These are phyloP conservation scores for Petrocephalus zakoni DNA, from an alignment of 2,113 vertebrate species.

Conservation along the genomic window DNA sequence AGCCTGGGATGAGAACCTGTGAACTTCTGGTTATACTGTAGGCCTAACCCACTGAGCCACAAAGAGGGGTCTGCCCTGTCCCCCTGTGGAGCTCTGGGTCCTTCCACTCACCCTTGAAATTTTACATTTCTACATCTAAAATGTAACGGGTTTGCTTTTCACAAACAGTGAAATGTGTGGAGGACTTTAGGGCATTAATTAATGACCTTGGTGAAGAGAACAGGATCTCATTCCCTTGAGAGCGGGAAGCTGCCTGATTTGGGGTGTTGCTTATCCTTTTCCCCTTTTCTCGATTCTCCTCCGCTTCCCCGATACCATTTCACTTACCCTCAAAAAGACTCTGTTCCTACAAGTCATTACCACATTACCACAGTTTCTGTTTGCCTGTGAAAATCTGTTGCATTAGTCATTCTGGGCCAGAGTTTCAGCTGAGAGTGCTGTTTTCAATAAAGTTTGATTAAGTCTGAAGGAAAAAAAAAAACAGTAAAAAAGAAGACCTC, in stretches of 20 bases:
- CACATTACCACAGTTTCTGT: background rate
- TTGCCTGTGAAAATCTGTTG: constrained; percentile 3
- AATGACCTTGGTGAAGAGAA: background rate
- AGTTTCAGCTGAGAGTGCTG: background rate
- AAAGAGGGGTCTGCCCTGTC: background rate
- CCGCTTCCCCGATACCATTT: background rate
- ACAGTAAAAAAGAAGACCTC: background rate
- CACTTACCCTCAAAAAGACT: background rate
- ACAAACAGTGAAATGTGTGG: background rate
- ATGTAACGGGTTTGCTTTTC: background rate
- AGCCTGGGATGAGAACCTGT: background rate
- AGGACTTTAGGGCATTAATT: background rate
- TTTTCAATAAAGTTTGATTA: background rate
- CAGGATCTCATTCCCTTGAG: background rate
- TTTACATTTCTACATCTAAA: background rate
- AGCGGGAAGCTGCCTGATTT: no score
- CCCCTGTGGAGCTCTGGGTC: background rate
- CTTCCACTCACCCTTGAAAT: background rate
- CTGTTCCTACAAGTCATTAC: background rate
- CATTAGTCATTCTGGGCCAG: background rate
- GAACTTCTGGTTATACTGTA: background rate
- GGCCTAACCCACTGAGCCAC: background rate
- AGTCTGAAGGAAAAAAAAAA: background rate
- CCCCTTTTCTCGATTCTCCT: no score
- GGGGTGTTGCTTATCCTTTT: no score